phyloP scores from a whole-genome alignment of 2,797 vertebrate genomes.

The Neosilurus mollespiculum region DNA sequence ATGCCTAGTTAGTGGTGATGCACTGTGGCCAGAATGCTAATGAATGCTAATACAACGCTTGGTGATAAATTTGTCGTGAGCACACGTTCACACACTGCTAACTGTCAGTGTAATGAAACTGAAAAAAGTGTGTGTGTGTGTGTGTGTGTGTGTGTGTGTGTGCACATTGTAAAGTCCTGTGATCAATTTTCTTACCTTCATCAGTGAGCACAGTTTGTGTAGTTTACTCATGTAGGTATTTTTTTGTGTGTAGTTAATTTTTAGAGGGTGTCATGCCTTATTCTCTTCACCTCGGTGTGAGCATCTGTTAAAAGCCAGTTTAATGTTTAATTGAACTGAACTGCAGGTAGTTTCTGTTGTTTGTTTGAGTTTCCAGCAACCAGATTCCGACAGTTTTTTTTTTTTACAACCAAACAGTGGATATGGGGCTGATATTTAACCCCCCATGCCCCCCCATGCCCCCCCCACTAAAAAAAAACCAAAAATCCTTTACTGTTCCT shows the following conservation, averaged over 20 bases:
- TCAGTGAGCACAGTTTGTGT: not conserved
- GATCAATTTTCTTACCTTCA: not conserved
- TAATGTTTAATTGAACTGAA: slow-evolving; percentile 4
- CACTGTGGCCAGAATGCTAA: not conserved
- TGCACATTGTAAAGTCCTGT: not conserved
- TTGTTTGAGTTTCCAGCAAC: slow-evolving; percentile 1
- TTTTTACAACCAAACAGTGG: not conserved
- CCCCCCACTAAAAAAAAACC: no score
- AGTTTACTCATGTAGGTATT: not conserved
- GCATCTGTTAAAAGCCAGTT: not conserved
- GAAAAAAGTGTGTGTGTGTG: not conserved
- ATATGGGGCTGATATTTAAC: not conserved
- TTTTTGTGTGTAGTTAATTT: not conserved
- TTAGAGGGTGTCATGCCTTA: not conserved
- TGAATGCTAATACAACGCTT: not conserved
- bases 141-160: not conserved
- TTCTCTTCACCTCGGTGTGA: slow-evolving; percentile 6
- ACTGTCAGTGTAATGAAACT: not conserved
- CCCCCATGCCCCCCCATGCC: no score
- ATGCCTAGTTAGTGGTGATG: slow-evolving; percentile 2
- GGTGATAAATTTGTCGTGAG: slow-evolving; percentile 13
- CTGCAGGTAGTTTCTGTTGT: not conserved
- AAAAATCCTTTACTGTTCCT: no score
- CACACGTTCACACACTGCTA: not conserved
- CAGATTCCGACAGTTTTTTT: not conserved